Percentiles rank a stretch among this genome's conserved stretches.
Conservation (phyloP, 1,140 invertebrate genomes). For the Trialeurodes vaporariorum region DNA sequence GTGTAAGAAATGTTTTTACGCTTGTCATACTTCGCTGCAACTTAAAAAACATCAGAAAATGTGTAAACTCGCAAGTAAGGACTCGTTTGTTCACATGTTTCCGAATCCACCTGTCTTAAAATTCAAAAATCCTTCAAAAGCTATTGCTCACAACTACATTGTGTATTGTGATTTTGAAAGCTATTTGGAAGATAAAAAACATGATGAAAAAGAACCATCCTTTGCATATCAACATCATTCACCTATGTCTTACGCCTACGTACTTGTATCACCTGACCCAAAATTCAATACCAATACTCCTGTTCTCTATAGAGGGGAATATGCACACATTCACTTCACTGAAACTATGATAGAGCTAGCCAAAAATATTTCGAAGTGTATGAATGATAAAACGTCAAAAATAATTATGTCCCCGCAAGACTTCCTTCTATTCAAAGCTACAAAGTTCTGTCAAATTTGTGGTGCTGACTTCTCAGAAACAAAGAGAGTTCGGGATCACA, state of each 20-base stretch:
- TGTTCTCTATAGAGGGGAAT: background rate
- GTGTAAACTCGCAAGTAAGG: background rate
- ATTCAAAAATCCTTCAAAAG: background rate
- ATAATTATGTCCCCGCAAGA: background rate
- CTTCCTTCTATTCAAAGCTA: background rate
- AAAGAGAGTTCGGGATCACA: slow-evolving; percentile 2
- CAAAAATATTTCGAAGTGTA: background rate
- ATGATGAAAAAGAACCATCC: background rate
- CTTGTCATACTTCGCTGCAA: background rate
- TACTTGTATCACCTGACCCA: background rate
- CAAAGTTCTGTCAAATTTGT: background rate
- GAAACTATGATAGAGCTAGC: background rate
- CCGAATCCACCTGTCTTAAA: background rate
- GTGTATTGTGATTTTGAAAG: background rate
- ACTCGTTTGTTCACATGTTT: background rate
- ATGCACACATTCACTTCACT: background rate
- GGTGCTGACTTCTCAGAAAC: background rate
- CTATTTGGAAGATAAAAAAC: background rate
- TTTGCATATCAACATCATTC: background rate
- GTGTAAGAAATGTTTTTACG: background rate
- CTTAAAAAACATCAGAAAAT: background rate
- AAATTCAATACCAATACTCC: background rate
- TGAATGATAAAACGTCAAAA: background rate
- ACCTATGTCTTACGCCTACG: background rate
- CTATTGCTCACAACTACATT: background rate